A percentile compares a stretch with the other conserved stretches of the same genome.
phyloP scores from a whole-genome alignment of 2,888 invertebrate genomes.

The Drosophila nr. perissopoda region DNA sequence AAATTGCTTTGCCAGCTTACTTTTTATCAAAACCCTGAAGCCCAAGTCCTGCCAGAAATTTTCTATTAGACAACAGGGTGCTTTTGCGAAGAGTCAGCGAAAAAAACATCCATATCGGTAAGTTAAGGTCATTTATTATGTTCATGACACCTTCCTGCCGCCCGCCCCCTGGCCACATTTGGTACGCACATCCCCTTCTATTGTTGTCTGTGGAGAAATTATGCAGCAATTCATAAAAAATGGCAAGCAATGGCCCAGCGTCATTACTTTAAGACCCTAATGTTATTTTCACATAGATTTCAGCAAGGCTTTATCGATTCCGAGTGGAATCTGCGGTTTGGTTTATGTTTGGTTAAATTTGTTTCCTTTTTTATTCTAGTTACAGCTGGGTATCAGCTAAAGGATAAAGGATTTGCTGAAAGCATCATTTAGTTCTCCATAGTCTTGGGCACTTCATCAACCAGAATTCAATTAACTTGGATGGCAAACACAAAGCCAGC shows the following conservation, averaged over 20 bases:
- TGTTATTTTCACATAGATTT: constrained; percentile 63
- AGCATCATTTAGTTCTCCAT: constrained; percentile 19
- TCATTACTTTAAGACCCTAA: constrained; percentile 47
- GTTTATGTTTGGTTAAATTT: constrained; percentile 30
- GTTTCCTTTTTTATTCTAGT: background rate
- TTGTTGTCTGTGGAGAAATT: constrained; percentile 67
- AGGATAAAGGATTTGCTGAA: constrained; percentile 12
- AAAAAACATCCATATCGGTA: constrained; percentile 68
- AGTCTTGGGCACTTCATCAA: constrained; percentile 45
- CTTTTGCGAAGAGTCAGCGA: constrained; percentile 62
- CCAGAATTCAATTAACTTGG: constrained; percentile 66
- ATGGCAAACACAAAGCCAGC: constrained; percentile 13
- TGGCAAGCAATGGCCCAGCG: constrained; percentile 26
- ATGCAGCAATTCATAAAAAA: constrained; percentile 79
- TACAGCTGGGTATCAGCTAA: constrained; percentile 16
- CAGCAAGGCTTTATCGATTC: constrained; percentile 62
- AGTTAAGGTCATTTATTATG: constrained; percentile 76
- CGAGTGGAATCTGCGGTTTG: constrained; percentile 30
- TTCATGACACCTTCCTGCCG: constrained; percentile 70
- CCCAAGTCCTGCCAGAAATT: constrained; percentile 32
- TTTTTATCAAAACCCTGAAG: constrained; percentile 37
- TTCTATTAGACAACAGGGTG: constrained; percentile 79
- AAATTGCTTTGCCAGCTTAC: constrained; percentile 53
- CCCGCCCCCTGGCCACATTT: constrained; percentile 64
- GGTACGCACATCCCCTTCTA: constrained; percentile 45